A percentile compares a stretch with the other conserved stretches of the same genome.
phyloP scores from a whole-genome alignment of 2,113 vertebrate species.

The Mionectes macconnelli region DNA sequence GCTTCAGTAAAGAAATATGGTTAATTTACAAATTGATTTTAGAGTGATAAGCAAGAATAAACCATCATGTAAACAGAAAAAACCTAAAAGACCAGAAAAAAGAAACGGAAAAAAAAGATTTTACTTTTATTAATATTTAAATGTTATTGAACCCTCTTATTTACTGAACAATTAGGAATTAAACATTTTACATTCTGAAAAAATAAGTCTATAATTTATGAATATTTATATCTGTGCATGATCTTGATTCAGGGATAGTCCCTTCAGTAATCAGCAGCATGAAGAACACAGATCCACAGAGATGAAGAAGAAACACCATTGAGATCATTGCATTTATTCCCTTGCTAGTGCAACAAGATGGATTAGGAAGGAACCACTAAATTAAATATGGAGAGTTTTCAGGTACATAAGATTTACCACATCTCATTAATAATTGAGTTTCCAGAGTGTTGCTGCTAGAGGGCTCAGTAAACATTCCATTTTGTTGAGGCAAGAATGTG shows the following conservation, averaged over 20 bases:
- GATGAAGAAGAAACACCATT: background rate
- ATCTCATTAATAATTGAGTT: slow-evolving; percentile 24
- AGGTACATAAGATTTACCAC: background rate
- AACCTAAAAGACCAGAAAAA: too few relatives aligned
- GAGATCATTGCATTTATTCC: background rate
- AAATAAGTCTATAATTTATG: background rate
- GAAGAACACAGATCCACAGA: background rate
- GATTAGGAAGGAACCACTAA: background rate
- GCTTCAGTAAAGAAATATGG: background rate
- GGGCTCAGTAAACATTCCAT: background rate
- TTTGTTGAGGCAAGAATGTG: background rate
- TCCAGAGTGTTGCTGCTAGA: background rate
- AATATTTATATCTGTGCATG: background rate
- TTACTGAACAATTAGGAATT: background rate
- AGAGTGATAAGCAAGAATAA: background rate
- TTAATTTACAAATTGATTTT: background rate
- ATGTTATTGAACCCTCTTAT: background rate
- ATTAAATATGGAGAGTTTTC: slow-evolving; percentile 16
- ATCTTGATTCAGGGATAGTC: background rate
- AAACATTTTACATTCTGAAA: background rate
- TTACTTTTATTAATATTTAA: background rate
- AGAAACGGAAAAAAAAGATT: too few relatives aligned
- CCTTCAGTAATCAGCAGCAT: background rate
- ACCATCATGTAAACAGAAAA: background rate
- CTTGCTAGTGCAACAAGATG: background rate